Percentiles rank a stretch among this genome's conserved stretches.
These are phyloP conservation scores for Selene dorsalis DNA, from an alignment of 2,797 vertebrate genomes.

Conservation along the genomic window DNA sequence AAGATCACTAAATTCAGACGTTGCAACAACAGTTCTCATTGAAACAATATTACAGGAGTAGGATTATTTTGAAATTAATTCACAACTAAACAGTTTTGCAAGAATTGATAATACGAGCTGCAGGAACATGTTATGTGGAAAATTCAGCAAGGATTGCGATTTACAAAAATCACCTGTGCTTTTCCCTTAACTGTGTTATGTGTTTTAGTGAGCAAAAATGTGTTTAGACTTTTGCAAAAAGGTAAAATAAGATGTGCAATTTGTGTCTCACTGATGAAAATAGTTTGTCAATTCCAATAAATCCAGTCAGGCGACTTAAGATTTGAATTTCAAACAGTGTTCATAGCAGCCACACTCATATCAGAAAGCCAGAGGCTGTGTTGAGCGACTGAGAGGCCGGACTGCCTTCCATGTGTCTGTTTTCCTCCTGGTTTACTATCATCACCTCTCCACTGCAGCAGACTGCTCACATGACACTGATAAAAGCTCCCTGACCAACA, in stretches of 20 bases:
- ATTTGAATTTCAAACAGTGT: not conserved
- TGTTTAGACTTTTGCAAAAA: too few relatives aligned
- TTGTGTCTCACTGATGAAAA: too few relatives aligned
- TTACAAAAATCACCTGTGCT: too few relatives aligned
- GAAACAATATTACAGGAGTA: not conserved
- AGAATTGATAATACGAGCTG: not conserved
- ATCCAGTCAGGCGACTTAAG: too few relatives aligned
- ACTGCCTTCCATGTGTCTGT: slow-evolving; percentile 25
- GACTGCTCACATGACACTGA: not conserved
- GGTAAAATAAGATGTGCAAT: too few relatives aligned
- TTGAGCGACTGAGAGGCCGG: slow-evolving; percentile 6
- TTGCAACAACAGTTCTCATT: not conserved
- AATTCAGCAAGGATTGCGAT: not conserved
- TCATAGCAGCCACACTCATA: not conserved
- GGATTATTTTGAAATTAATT: not conserved
- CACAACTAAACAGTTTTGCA: not conserved
- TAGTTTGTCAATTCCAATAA: too few relatives aligned
- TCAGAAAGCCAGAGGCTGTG: slow-evolving; percentile 20
- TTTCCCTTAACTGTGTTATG: too few relatives aligned
- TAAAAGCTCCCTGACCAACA: slow-evolving; percentile 13
- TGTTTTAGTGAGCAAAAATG: too few relatives aligned
- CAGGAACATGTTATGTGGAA: not conserved
- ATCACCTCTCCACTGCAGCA: not conserved
- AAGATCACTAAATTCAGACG: not conserved
- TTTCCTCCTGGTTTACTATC: slow-evolving; percentile 25